phyloP scores from a whole-genome alignment of 2,113 vertebrate genomes.

The Lophotis ruficrista region DNA sequence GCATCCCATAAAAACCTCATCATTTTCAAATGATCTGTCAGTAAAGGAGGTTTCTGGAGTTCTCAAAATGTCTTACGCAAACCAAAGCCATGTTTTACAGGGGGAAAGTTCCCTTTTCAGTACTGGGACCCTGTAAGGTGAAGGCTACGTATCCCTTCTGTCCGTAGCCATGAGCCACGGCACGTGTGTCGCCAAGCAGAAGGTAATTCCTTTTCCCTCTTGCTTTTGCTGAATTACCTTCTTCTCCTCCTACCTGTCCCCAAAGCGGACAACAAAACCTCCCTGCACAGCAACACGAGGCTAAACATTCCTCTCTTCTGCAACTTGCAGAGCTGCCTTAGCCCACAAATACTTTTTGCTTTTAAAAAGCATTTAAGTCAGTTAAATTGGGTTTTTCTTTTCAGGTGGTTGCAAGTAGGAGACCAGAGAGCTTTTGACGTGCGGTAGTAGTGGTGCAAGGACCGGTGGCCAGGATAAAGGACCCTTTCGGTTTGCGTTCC shows the following conservation, averaged over 20 bases:
- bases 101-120: neutral
- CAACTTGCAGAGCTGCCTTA: neutral
- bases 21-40: neutral
- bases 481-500: neutral
- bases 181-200: neutral
- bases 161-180: neutral
- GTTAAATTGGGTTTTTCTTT: neutral
- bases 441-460: neutral
- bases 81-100: accelerated
- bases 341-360: neutral
- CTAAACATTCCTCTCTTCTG: neutral
- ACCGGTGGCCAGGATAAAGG: neutral
- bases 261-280: neutral
- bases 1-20: neutral
- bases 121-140: accelerated
- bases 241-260: neutral
- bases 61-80: neutral
- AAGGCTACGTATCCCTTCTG: neutral
- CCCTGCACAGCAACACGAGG: neutral
- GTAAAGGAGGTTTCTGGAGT: neutral
- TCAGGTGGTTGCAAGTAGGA: neutral
- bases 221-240: neutral
- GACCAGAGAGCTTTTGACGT: neutral
- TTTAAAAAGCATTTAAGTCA: neutral
- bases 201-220: neutral